Base-by-base conservation (phyloP, 2,113 vertebrate species). In the Channa argus region DNA sequence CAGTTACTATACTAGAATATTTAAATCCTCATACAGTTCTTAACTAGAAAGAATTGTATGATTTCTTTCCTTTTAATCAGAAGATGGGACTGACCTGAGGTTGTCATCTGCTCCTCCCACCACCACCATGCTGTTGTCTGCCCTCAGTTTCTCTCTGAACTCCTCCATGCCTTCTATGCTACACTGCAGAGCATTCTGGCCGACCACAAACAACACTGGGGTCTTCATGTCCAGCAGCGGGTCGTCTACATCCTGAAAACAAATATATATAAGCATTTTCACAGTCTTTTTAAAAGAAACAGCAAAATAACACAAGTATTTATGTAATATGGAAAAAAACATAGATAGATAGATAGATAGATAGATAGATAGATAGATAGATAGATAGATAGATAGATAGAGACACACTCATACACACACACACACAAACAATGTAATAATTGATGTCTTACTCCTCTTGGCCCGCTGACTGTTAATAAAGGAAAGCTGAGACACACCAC, bases 201-300 rank as follows among this genome's bases (percentile, higher is more conserved):
- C 98, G 0, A 99, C 93, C 45, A 99, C 97, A 58, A 99, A 99
- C 78, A 99, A 94, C 63, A 98, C 96, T 0, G 98, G 97, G 7
- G 96, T 97, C 94, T 98, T 99, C 97, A 99, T 98, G 86, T 99
- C 98, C 92, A 99, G 93, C n/a, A 99, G 93, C 0, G 97, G 96
- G 44, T 99, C 98, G 1, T 99, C 98, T 49, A 99, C 95, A 55
- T 99, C 98, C 98, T 99, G 84, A 39, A 67, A 65, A 71, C 9
- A 52, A 70, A 5, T 0, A 49, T 76, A 34, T 78, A 4, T 44
- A 36, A 24, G 24, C 24, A 24, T 24, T 24, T 24, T 24, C 24
- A 43, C 9, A 52, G 7, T 10, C 36, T 11, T 49, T 46, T 2
- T 1, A 0, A 3, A 36, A n/a, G 1, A 33, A 62, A 33, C 0